Evolutionary conservation across 2,888 invertebrate species (phyloP), one percentile per base, ranked within the genome.

Genomic region (Caenorhabditis becei): DNA sequence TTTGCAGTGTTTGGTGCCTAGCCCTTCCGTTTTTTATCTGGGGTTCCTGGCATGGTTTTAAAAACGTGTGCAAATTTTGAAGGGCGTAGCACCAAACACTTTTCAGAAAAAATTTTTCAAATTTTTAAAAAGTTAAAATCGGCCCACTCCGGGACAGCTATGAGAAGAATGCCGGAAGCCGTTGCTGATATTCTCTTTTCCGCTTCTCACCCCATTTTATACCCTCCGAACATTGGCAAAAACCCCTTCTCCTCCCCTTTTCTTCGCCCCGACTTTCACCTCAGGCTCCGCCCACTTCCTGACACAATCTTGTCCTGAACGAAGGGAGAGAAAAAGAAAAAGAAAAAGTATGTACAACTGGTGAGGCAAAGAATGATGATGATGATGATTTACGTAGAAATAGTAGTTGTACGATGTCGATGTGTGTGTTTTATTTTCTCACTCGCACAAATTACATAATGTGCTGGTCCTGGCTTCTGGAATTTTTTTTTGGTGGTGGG

Each of bases 271-370:
- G 10, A n/a, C n/a, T n/a, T n/a, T 20, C 63, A 51, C 54, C n/a
- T 23, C 5, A 16, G 28, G 26, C 65, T 65, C 72, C 72, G 65
- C 71, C 71, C 62, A 54, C 62, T 20, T 72, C 49, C 53, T 35
- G 4, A n/a, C 2, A n/a, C 32, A 24, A 28, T 51, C 41, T 53
- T 28, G 28, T 10, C 32, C n/a, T n/a, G n/a, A n/a, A n/a, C n/a
- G n/a, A n/a, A n/a, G n/a, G n/a, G n/a, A n/a, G n/a, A n/a, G n/a
- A n/a, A n/a, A n/a, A n/a, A n/a, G n/a, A n/a, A n/a, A 4, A 14
- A 18, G 49, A 23, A 49, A 18, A 2, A 10, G 3, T 8, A 41
- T 51, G 69, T 26, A 7, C 11, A 23, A 16, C 26, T 5, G 16
- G 16, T 7, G 23, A 20, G 20, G 23, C 4, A 51, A 51, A 5